Evolutionary conservation across 2,113 vertebrate species (phyloP), one percentile per base, ranked within the genome.

Genomic region (Dunckerocampus dactyliophorus): DNA sequence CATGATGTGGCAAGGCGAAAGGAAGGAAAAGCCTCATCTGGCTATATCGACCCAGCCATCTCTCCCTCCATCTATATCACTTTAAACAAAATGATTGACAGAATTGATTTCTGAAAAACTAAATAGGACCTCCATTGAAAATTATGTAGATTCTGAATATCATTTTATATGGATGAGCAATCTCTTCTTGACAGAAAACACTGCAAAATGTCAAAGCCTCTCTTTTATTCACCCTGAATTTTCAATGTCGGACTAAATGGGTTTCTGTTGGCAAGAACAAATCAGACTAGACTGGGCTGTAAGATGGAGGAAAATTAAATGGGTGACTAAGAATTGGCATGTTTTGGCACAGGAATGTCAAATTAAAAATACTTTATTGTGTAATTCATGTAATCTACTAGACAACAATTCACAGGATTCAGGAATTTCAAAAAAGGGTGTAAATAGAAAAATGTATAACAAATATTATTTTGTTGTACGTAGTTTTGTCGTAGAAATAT

Each of bases 31-130:
- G 7, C 53, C 45, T 0, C 0, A 22, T 60, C 49, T 63, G 20
- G 13, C 46, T 76, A 57, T 60, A 51, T 17, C 48, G 63, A 34
- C 5, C 4, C 72, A 63, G 68, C 52, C 19, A 53, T 66, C 50
- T 61, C 70, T 66, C 9, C 63, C 16, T n/a, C 28, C 31, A 19
- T 42, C 22, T 4, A 12, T 46, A 3, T 3, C 45, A 19, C 47
- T 10, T 47, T 3, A 47, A 19, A 47, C 47, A 43, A 70, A 62
- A 64, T 22, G 9, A 47, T 47, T 45, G 14, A 46, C 15, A 6
- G 5, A 16, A 17, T 47, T 21, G 43, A 39, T 47, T 66, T 63
- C 17, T 19, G 15, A 17, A 43, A n/a, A 65, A 62, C 12, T 64
- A 59, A 61, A 48, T 11, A 46, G 1, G 47, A 8, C 42, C 21